These are phyloP conservation scores for Bathynomus jamesi DNA, from an alignment of 1,140 invertebrate genomes.

Conservation along the genomic window DNA sequence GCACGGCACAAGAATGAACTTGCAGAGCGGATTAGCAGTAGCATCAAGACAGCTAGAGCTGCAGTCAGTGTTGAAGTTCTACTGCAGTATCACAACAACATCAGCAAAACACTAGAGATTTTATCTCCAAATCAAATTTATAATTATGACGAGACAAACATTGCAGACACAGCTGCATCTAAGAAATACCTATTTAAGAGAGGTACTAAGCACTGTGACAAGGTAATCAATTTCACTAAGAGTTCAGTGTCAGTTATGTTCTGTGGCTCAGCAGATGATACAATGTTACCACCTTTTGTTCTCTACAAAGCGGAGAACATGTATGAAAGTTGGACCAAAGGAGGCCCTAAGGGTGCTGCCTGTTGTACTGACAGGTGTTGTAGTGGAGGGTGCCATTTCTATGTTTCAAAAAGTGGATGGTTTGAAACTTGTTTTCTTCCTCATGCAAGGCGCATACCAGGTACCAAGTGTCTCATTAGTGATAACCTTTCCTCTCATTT, in stretches of 20 bases:
- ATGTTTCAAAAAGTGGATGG: not conserved
- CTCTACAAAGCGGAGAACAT: not conserved
- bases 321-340: not conserved
- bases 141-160: constrained; percentile 6
- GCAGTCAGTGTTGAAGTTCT: not conserved
- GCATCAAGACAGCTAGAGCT: not conserved
- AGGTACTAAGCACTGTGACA: not conserved
- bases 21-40: not conserved
- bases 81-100: not conserved
- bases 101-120: not conserved
- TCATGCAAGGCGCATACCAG: not conserved
- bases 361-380: constrained; percentile 16
- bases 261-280: not conserved
- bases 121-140: not conserved
- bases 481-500: not conserved
- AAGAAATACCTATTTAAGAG: not conserved
- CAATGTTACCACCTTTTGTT: not conserved
- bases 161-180: not conserved
- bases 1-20: not conserved
- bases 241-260: not conserved
- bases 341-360: not conserved
- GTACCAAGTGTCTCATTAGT: not conserved
- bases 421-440: not conserved
- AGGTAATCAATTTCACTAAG: not conserved
- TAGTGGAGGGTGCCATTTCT: not conserved